Base-by-base conservation (phyloP, 1,140 invertebrate species). In the Trichoplusia ni region DNA sequence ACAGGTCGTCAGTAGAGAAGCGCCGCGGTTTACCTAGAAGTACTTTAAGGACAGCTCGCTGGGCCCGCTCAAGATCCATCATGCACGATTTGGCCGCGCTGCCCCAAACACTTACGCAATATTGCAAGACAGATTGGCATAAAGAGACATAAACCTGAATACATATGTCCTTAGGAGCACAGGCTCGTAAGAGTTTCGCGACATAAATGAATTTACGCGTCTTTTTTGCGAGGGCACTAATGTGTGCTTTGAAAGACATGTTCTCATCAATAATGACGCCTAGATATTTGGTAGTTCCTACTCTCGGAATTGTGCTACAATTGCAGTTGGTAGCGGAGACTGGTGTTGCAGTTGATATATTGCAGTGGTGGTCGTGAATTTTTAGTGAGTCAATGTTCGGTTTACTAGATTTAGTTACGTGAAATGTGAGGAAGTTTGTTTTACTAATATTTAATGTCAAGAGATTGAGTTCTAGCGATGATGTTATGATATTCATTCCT, bases 181-280 rank as follows among this genome's bases (percentile, higher is more conserved):
- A 6, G 13, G 13, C 35, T 0, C 35, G 35, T 16, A 37, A 6
- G 1, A 37, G 13, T 16, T 37, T 37, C 35, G 35, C 13, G 0
- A 37, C 13, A 2, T 37, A 37, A 16, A 37, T 37, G 2, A 37
- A 37, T 37, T 37, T 37, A 2, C 13, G 4, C 4, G 35, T 37
- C 13, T 37, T 37, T 37, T 37, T 37, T 14, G 35, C 35, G 13
- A 37, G 35, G 5, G 35, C n/a, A 65, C 18, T 1, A 59, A 42
- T 64, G 19, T 8, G 1, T 7, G 9, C 6, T 6, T 23, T 23
- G 7, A 19, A 8, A 44, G 4, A n/a, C 19, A 23, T 7, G 18
- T n/a, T 19, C 19, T 19, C 11, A 6, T 44, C 40, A 4, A 44
- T 44, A n/a, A 44, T 38, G 14, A 38, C 37, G 16, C 37, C 37